phyloP scores from a whole-genome alignment of 2,797 vertebrate species.

The Catostomus latipinnis region DNA sequence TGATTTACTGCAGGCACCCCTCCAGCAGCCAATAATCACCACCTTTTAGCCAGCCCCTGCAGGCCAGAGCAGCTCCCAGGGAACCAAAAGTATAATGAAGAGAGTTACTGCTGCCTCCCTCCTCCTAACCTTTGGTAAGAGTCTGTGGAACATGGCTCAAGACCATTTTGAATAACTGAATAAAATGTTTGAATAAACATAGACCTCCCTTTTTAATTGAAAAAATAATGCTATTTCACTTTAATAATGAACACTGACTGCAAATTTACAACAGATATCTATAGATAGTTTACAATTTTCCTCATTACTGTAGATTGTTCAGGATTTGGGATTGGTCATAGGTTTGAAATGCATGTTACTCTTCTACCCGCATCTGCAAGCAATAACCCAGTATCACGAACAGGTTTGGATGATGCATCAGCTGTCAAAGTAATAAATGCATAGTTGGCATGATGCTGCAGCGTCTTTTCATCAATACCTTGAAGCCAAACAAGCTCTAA shows the following conservation, averaged over 20 bases:
- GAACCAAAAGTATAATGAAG: conserved; percentile 22
- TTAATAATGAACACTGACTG: not conserved
- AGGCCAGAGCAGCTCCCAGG: conserved; percentile 30
- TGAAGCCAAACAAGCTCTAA: conserved; percentile 33
- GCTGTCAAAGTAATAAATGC: conserved; percentile 46
- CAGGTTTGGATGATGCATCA: conserved; percentile 48
- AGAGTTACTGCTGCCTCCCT: conserved; percentile 25
- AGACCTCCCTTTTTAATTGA: not conserved
- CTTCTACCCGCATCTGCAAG: conserved; percentile 51
- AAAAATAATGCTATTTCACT: not conserved
- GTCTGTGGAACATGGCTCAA: conserved; percentile 28
- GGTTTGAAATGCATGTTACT: conserved; percentile 25
- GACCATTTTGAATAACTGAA: conserved; percentile 38
- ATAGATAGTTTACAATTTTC: conserved; percentile 29
- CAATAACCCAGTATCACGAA: conserved; percentile 47
- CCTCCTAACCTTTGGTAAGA: conserved; percentile 26
- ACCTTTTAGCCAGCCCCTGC: conserved; percentile 20
- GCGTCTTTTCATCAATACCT: conserved; percentile 10
- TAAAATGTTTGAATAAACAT: not conserved
- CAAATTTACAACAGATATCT: not conserved
- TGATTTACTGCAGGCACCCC: conserved; percentile 32
- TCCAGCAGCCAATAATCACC: conserved; percentile 20
- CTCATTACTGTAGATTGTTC: conserved; percentile 19
- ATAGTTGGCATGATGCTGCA: conserved; percentile 36
- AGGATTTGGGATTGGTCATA: conserved; percentile 42